Evolutionary conservation across 2,888 invertebrate genomes (phyloP).

Genomic region (Rhodophaea formosa): DNA sequence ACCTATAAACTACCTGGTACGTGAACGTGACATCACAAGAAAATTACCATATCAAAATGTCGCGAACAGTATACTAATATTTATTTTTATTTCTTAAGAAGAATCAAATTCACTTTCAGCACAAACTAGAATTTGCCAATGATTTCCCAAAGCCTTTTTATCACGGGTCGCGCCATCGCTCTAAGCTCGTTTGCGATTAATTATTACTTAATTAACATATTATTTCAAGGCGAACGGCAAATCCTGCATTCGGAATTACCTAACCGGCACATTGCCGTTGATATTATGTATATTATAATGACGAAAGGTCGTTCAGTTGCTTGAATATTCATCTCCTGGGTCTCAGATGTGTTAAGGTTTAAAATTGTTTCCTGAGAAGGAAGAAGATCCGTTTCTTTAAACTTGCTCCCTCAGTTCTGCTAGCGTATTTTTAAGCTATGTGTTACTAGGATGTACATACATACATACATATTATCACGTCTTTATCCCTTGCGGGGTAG

Average conservation of each 20-base stretch:
- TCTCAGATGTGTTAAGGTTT: not conserved
- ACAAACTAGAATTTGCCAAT: not conserved
- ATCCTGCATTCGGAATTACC: conserved; percentile 30
- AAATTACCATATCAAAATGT: no score
- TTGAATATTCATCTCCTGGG: not conserved
- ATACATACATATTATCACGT: not conserved
- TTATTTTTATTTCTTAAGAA: no score
- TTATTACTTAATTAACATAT: conserved; percentile 37
- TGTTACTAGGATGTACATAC: not conserved
- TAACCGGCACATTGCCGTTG: conserved; percentile 12
- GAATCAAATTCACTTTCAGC: not conserved
- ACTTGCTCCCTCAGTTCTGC: no score
- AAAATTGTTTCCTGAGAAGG: no score
- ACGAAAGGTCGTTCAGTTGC: conserved; percentile 1
- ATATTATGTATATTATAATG: conserved; percentile 6
- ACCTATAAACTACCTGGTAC: no score
- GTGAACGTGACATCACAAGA: no score
- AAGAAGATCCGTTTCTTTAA: no score
- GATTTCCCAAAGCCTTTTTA: not conserved
- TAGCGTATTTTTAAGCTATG: no score
- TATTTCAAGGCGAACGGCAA: conserved; percentile 42
- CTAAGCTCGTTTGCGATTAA: conserved; percentile 28
- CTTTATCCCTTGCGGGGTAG: no score
- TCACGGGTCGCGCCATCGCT: not conserved
- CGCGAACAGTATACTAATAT: no score